Evolutionary conservation across 2,888 invertebrate genomes (phyloP), one percentile per base, ranked within the genome.

Genomic region (Tenthredo notha): DNA sequence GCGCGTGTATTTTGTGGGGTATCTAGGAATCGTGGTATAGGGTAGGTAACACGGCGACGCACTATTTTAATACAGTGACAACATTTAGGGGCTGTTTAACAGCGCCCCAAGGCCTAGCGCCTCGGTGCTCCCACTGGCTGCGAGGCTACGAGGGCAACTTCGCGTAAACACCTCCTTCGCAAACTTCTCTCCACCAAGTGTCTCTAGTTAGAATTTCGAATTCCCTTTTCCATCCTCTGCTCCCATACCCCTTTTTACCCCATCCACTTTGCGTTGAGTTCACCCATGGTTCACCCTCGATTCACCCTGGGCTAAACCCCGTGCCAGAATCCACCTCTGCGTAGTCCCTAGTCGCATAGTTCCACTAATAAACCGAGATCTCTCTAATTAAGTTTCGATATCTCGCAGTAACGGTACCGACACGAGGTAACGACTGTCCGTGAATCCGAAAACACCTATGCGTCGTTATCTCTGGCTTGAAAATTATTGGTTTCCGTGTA

Each of bases 121-220:
- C 87, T 89, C 78, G 80, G 87, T 84, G 83, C 65, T 85, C 58
- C 85, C 75, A 21, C 61, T 72, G 78, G 54, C 86, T 84, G 85
- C 70, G 70, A 70, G 85, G 85, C 78, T 85, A 33, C 54, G 85
- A 85, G 86, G 86, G 87, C 85, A 89, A 89, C 86, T 89, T 88
- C 86, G 84, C 89, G 89, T 89, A 89, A 89, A 89, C 89, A 89
- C 90, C 88, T 89, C 89, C 88, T 89, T 88, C 86, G 89, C 86
- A 88, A 89, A 89, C 89, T 89, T 89, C 89, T 88, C 89, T 88
- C 86, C 88, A 87, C 88, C 82, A 86, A 86, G 87, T 87, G 87
- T 88, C 89, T 88, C 87, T 87, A 86, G 89, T 87, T 90, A 90
- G 89, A 89, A 89, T 89, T 89, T 90, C 89, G 89, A 89, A 89